These are phyloP conservation scores for Parthenolecanium corni DNA, from an alignment of 2,888 invertebrate genomes.

Conservation along the genomic window DNA sequence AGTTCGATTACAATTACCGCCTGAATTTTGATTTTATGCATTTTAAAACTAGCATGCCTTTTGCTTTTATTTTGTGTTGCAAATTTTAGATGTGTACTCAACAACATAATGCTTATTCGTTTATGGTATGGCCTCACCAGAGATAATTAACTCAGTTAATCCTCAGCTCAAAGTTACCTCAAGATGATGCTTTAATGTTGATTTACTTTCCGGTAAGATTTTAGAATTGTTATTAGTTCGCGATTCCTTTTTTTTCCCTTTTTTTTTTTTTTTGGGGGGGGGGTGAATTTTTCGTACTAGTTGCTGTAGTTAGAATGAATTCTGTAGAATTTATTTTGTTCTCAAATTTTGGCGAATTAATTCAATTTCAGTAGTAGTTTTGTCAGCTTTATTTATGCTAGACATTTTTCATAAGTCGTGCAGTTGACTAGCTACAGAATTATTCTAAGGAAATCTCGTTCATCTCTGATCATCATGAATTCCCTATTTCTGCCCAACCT, in stretches of 20 bases:
- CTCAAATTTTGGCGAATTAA: no score
- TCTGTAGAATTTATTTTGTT: no score
- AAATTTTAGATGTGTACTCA: neutral
- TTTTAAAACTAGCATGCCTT: neutral
- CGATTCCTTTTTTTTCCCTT: neutral
- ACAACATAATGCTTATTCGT: neutral
- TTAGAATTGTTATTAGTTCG: neutral
- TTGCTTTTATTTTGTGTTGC: neutral
- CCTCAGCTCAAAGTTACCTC: neutral
- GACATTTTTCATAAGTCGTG: no score
- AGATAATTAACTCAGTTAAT: neutral
- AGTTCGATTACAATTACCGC: neutral
- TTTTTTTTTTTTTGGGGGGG: neutral
- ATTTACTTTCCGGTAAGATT: no score
- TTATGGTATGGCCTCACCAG: conserved; percentile 2
- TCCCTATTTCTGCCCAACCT: no score
- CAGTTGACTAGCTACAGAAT: no score
- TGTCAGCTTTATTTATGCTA: no score
- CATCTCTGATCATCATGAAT: no score
- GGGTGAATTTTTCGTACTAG: neutral
- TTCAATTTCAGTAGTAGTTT: no score
- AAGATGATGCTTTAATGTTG: no score
- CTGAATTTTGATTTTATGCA: neutral
- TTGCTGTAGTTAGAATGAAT: neutral
- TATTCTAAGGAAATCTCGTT: no score